Evolutionary conservation across 1,140 invertebrate genomes (phyloP).

Genomic region (Drosophila repleta): DNA sequence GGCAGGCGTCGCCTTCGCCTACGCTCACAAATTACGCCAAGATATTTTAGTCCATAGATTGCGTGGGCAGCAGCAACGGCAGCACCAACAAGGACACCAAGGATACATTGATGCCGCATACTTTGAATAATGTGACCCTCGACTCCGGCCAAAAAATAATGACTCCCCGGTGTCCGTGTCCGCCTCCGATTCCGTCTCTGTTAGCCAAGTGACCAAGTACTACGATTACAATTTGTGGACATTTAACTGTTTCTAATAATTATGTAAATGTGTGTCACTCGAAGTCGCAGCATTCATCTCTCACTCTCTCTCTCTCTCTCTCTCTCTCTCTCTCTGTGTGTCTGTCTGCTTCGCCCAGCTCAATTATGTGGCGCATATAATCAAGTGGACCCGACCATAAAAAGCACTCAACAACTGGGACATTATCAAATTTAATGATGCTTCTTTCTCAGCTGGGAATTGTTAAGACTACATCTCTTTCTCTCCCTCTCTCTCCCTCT

Average conservation of each 20-base stretch:
- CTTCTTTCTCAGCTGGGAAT: slow-evolving; percentile 43
- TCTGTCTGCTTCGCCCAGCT: slow-evolving; percentile 12
- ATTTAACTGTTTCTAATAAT: slow-evolving; percentile 83
- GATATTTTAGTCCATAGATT: slow-evolving; percentile 66
- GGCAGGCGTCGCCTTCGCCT: slow-evolving; percentile 12
- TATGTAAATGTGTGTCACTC: slow-evolving; percentile 77
- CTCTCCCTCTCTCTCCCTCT: slow-evolving; percentile 5
- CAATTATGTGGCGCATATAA: slow-evolving; percentile 65
- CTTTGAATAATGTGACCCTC: slow-evolving; percentile 62
- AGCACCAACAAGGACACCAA: slow-evolving; percentile 10
- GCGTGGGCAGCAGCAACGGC: slow-evolving; percentile 52
- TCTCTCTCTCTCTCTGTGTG: neutral
- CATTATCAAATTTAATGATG: slow-evolving; percentile 76
- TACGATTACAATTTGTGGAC: slow-evolving; percentile 73
- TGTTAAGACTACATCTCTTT: neutral
- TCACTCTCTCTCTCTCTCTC: neutral
- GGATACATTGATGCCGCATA: slow-evolving; percentile 36
- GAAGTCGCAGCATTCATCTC: slow-evolving; percentile 41
- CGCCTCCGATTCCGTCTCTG: slow-evolving; percentile 34
- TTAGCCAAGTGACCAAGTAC: slow-evolving; percentile 48
- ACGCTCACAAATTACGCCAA: slow-evolving; percentile 61
- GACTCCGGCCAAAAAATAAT: slow-evolving; percentile 45
- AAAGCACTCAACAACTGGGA: slow-evolving; percentile 50
- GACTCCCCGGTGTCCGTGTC: slow-evolving; percentile 48
- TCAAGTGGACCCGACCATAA: slow-evolving; percentile 45